phyloP scores from a whole-genome alignment of 2,888 invertebrate species.

The Philonicus albiceps region DNA sequence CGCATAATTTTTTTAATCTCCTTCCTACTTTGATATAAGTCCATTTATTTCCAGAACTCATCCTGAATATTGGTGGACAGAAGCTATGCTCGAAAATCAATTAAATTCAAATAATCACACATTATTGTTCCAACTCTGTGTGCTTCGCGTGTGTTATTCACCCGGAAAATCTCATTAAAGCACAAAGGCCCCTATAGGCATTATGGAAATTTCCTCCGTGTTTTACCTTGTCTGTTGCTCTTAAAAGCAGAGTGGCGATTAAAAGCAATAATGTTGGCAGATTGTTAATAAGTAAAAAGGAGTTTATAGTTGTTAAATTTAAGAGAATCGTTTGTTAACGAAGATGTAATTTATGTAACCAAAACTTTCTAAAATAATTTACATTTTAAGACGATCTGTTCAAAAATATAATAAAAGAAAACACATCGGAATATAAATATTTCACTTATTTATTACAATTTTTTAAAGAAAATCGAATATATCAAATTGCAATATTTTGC shows the following conservation, averaged over 20 bases:
- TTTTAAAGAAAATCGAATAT: too few relatives aligned
- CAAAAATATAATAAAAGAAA: too few relatives aligned
- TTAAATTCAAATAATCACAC: conserved; percentile 1
- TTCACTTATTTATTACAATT: too few relatives aligned
- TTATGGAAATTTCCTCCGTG: not conserved
- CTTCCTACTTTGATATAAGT: not conserved
- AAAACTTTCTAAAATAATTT: too few relatives aligned
- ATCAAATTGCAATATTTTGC: too few relatives aligned
- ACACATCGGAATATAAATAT: too few relatives aligned
- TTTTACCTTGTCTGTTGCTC: not conserved
- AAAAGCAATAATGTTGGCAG: not conserved
- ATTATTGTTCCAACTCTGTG: not conserved
- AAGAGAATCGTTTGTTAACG: not conserved
- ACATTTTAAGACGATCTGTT: too few relatives aligned
- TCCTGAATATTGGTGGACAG: not conserved
- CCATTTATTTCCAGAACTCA: not conserved
- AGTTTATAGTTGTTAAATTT: not conserved
- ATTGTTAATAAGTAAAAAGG: not conserved
- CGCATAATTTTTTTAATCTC: not conserved
- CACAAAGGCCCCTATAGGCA: not conserved
- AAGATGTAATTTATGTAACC: not conserved
- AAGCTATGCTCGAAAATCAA: not conserved
- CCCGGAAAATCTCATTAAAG: not conserved
- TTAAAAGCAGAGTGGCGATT: not conserved
- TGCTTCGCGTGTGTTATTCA: not conserved